Conservation (phyloP, 2,797 vertebrate genomes). For the Rhinatrema bivittatum region DNA sequence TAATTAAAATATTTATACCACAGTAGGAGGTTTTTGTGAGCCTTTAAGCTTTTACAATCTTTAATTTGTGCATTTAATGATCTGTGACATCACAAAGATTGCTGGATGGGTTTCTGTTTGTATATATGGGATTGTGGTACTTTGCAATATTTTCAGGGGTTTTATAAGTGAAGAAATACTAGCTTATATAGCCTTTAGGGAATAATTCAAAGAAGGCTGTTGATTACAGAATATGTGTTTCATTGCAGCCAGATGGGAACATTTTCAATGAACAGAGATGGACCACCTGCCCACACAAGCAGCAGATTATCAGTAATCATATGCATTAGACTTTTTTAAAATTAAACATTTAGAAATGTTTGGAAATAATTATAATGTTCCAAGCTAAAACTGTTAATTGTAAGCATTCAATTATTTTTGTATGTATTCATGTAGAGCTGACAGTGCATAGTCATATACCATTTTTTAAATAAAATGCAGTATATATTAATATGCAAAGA, state of each 20-base stretch:
- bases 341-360: background rate
- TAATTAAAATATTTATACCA: constrained; percentile 37
- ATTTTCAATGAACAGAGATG: background rate
- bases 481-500: too few species aligned
- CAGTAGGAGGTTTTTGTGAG: constrained; percentile 42
- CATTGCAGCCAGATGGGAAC: background rate
- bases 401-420: background rate
- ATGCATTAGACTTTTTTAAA: background rate
- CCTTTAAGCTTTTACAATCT: constrained; percentile 31
- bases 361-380: background rate
- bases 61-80: constrained; percentile 53
- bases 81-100: constrained; percentile 25
- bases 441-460: background rate
- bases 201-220: background rate
- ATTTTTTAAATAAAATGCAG: too few species aligned
- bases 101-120: constrained; percentile 17
- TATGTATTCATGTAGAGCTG: background rate
- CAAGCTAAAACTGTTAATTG: background rate
- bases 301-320: background rate
- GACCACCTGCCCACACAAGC: background rate
- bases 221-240: background rate
- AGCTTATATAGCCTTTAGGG: background rate
- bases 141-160: too few species aligned
- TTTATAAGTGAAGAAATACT: background rate
- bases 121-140: background rate